Percentiles rank a stretch among this genome's conserved stretches.
Conservation (phyloP, 2,888 invertebrate genomes). For the Ligdia adustata region DNA sequence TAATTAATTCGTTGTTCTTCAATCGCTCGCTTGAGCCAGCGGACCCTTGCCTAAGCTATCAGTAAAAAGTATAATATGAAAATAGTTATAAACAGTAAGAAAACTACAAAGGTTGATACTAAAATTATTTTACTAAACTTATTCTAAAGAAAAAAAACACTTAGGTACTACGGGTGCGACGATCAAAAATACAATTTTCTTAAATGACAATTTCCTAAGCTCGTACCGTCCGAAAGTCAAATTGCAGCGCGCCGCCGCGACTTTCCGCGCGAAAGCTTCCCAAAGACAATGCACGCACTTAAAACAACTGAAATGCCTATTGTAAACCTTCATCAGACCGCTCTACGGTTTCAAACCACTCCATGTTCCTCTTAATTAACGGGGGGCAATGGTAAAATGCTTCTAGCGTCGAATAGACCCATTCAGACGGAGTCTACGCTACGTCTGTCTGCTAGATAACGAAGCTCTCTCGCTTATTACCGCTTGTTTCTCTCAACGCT, state of each 20-base stretch:
- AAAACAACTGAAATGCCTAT: slow-evolving; percentile 47
- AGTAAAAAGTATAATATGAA: too few species aligned
- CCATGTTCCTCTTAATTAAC: slow-evolving; percentile 76
- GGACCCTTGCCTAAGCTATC: too few species aligned
- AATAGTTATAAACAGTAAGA: too few species aligned
- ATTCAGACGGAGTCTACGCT: too few species aligned
- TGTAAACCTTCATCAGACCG: slow-evolving; percentile 13
- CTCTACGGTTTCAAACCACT: slow-evolving; percentile 61
- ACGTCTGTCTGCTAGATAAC: slow-evolving; percentile 74
- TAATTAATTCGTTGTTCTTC: too few species aligned
- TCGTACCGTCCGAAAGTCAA: slow-evolving; percentile 36
- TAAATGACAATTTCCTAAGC: slow-evolving; percentile 11
- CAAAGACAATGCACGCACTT: slow-evolving; percentile 64
- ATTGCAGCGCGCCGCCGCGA: slow-evolving; percentile 35
- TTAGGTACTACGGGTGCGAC: too few species aligned
- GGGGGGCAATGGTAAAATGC: slow-evolving; percentile 72
- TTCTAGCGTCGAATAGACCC: slow-evolving; percentile 60
- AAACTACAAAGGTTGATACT: too few species aligned
- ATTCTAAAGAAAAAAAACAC: too few species aligned
- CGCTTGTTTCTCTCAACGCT: slow-evolving; percentile 51
- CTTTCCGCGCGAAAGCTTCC: slow-evolving; percentile 60
- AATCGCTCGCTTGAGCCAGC: too few species aligned
- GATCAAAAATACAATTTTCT: too few species aligned
- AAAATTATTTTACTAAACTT: too few species aligned
- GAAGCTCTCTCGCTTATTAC: slow-evolving; percentile 74